Evolutionary conservation across 1,140 invertebrate species (phyloP), one percentile per base, ranked within the genome.

Genomic region (Calliopsis andreniformis): DNA sequence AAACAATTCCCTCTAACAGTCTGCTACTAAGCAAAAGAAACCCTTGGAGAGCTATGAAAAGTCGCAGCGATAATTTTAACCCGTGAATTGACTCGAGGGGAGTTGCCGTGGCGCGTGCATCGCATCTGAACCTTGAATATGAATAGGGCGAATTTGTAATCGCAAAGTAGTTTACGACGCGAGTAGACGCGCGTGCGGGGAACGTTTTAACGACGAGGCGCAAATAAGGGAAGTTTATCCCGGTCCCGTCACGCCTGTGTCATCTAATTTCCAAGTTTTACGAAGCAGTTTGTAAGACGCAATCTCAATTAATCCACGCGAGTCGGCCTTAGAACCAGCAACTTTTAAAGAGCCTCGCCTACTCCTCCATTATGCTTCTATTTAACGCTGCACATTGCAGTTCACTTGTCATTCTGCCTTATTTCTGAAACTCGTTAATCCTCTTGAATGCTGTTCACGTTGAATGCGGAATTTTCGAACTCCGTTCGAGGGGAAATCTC

Each of bases 191-290:
- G 39, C 28, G 67, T 16, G 42, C 28, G 25, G 39, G 8, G 32
- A 12, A n/a, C 35, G 32, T 18, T 18, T n/a, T 8, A 8, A 30
- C 47, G 20, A 23, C 47, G 49, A 32, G 1, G 61, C 20, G 70
- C 20, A 71, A 71, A 62, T 71, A 71, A 71, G 56, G 69, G 58
- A 71, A 71, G 69, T 62, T 71, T 61, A 53, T 42, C 42, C 58
- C 20, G 12, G 18, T 4, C 69, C 16, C 32, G 58, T 71, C 69
- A 62, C 58, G 69, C 43, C 23, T 71, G 69, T 71, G 69, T 71
- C 45, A 71, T 71, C 43, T 62, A 71, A 71, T 71, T 71, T 71
- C 56, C 43, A 62, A 71, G 58, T 71, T 71, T 62, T 62, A 61
- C 69, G 69, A 71, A 71, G 23, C 69, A 42, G 32, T 30, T 62